Evolutionary conservation across 2,113 vertebrate genomes (phyloP).

Genomic region (Oreochromis spilurus): DNA sequence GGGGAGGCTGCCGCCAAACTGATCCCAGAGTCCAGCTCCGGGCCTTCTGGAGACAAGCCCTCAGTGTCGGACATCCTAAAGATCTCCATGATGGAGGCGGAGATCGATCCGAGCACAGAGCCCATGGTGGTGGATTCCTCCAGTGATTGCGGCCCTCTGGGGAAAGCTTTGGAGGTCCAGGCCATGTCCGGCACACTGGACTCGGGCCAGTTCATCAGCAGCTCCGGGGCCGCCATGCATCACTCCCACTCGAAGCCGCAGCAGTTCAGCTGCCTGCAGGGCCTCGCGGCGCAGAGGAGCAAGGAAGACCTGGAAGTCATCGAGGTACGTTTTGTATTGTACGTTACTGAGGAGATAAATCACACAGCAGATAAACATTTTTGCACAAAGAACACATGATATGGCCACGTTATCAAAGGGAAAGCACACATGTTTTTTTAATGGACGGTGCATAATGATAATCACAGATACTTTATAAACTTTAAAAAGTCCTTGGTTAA

Average conservation of each 20-base stretch:
- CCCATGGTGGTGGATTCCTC: conserved; percentile 84
- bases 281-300: conserved; percentile 77
- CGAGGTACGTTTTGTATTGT: conserved; percentile 74
- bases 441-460: background rate
- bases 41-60: conserved; percentile 77
- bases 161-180: conserved; percentile 58
- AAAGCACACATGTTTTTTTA: background rate
- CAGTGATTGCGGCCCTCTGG: conserved; percentile 76
- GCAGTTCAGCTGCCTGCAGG: conserved; percentile 83
- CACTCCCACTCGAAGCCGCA: conserved; percentile 50
- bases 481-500: rapidly evolving
- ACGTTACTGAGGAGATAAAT: background rate
- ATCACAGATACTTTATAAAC: background rate
- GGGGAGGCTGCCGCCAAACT: conserved; percentile 64
- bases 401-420: background rate
- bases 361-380: background rate
- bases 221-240: conserved; percentile 67
- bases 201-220: conserved; percentile 81
- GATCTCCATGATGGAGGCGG: conserved; percentile 98
- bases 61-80: conserved; percentile 91
- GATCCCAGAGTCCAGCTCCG: conserved; percentile 81
- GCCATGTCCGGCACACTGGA: conserved; percentile 50
- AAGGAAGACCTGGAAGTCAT: conserved; percentile 79
- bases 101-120: conserved; percentile 85
- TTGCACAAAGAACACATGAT: background rate